Percentiles rank a stretch among this genome's conserved stretches.
Conservation (phyloP, 2,113 vertebrate species). For the Coryphaenoides rupestris region DNA sequence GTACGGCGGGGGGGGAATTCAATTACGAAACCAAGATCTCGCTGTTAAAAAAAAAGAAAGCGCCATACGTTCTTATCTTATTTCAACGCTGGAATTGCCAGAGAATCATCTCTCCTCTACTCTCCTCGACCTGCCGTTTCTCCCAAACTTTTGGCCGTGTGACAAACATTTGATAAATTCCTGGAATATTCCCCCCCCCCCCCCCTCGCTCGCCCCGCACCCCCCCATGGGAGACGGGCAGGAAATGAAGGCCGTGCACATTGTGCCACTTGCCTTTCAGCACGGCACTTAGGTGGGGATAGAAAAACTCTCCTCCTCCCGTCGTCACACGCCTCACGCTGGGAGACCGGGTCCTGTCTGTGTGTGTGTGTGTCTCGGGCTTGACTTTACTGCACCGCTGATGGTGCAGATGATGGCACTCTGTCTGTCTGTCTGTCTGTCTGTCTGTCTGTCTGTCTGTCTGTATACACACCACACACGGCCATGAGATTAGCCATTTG, state of each 20-base stretch:
- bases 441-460: too few relatives aligned
- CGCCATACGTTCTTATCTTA: too few relatives aligned
- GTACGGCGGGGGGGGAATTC: too few relatives aligned
- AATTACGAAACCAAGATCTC: too few relatives aligned
- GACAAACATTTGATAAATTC: slow-evolving; percentile 73
- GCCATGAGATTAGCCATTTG: too few relatives aligned
- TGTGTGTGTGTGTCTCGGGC: slow-evolving; percentile 2
- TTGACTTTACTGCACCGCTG: slow-evolving; percentile 28
- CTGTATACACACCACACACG: too few relatives aligned
- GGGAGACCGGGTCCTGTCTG: not conserved
- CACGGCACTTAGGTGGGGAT: slow-evolving; percentile 55
- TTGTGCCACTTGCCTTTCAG: slow-evolving; percentile 76
- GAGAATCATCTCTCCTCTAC: slow-evolving; percentile 31
- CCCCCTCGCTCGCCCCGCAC: too few relatives aligned
- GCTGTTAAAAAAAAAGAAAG: too few relatives aligned
- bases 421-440: too few relatives aligned
- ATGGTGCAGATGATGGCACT: not conserved
- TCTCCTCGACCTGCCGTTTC: slow-evolving; percentile 22
- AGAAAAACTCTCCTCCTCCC: slow-evolving; percentile 59
- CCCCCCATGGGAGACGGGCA: slow-evolving; percentile 63
- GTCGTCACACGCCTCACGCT: slow-evolving; percentile 31
- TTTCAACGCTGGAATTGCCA: slow-evolving; percentile 6
- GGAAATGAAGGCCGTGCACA: slow-evolving; percentile 82
- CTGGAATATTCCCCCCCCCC: slow-evolving; percentile 56
- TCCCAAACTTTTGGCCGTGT: slow-evolving; percentile 64